Evolutionary conservation across 2,888 invertebrate species (phyloP), one percentile per base, ranked within the genome.

Genomic region (Drosophila robusta): DNA sequence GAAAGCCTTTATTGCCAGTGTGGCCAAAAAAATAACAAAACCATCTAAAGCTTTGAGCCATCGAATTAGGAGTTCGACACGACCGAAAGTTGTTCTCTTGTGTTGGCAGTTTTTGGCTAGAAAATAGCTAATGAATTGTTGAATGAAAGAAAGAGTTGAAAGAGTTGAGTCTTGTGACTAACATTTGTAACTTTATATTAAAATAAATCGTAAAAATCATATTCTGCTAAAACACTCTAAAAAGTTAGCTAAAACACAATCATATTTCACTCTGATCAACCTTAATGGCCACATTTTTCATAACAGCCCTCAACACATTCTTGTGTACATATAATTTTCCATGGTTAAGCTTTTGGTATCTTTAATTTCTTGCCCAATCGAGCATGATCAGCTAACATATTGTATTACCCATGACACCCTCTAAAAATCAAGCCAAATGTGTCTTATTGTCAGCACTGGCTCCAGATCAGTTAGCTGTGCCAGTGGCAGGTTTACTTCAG

Each of bases 401-500:
- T 18, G 18, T 12, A 41, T 69, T 69, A 16, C 36, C 50, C 12
- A 16, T 14, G n/a, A n/a, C 42, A 44, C 14, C 52, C 42, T 38
- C 54, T 36, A 47, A 51, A 18, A 65, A 64, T 22, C 55, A 26
- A 38, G 42, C 26, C 38, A 41, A 66, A 66, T 61, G 44, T 45
- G 39, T 49, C 46, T 65, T 65, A 41, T 38, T 58, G 70, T 51
- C 74, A 57, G 69, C 75, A 52, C 44, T 69, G 57, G 26, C 42
- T 63, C 29, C 22, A 42, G 45, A 62, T 75, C 54, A 14, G 57
- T 62, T 75, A 24, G 49, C 72, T 50, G 22, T 44, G 58, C 51
- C 74, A 75, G 57, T 60, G 62, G 77, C 58, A 68, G 64, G 55
- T 66, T 62, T 8, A 70, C 66, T 75, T 60, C 52, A 62, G 56